phyloP scores from a whole-genome alignment of 2,113 vertebrate genomes.

The Lepus americanus region DNA sequence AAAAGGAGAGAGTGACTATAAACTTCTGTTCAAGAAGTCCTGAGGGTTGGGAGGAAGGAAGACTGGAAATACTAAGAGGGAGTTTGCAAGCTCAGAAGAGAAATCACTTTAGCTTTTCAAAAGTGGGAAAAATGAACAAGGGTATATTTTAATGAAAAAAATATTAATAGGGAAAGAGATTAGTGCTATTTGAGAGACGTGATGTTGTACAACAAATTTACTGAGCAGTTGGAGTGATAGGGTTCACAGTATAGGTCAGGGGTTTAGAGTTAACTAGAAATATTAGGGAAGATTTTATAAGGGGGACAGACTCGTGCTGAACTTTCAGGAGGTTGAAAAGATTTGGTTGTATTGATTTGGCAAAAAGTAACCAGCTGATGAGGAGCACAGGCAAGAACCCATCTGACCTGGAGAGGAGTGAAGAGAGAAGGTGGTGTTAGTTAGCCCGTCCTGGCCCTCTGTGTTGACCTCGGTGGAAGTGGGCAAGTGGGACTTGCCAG shows the following conservation, averaged over 20 bases:
- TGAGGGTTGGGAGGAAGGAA: background rate
- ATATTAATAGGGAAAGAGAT: slow-evolving; percentile 19
- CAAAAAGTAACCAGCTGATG: background rate
- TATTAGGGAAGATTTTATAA: background rate
- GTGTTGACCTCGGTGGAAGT: background rate
- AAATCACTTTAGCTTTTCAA: background rate
- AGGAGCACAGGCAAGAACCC: background rate
- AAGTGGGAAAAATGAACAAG: slow-evolving; percentile 12
- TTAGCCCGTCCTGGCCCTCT: background rate
- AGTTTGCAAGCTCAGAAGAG: background rate
- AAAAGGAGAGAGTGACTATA: background rate
- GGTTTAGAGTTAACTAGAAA: slow-evolving; percentile 10
- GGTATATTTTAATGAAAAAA: slow-evolving; percentile 34
- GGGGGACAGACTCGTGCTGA: background rate
- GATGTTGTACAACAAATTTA: background rate
- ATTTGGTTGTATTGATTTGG: slow-evolving; percentile 33
- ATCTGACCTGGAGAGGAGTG: background rate
- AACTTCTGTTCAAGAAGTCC: slow-evolving; percentile 8
- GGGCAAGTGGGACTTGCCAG: background rate
- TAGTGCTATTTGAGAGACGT: slow-evolving; percentile 27
- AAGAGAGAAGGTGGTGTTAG: background rate
- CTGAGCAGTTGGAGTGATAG: background rate
- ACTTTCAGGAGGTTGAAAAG: background rate
- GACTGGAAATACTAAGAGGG: background rate
- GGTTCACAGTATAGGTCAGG: background rate